Base-by-base conservation (phyloP, 2,888 invertebrate genomes). In the Tortricodes alternella region DNA sequence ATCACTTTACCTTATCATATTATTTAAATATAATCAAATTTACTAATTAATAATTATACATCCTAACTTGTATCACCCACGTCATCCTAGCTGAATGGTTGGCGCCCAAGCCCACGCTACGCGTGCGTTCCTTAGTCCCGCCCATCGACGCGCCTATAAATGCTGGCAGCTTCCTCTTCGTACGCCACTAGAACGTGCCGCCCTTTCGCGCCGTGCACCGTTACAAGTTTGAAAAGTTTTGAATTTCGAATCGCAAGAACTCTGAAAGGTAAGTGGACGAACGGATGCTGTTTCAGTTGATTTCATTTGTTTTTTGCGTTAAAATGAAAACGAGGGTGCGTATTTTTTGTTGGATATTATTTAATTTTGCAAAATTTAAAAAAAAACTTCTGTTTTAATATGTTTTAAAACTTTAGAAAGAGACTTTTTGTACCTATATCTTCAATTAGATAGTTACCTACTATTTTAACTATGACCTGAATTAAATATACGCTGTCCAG, bases 61-160 rank as follows among this genome's bases (percentile, higher is more conserved):
- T n/a, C n/a, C n/a, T n/a, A n/a, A 8, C 19, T 15, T 51, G n/a
- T 11, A 51, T 32, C 39, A 13, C 52, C 46, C 27, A 49, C 41
- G 23, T 41, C 32, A 9, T 16, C n/a, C 35, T 41, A 39, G 21
- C 37, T 37, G 46, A 16, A 24, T 13, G 37, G 53, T 7, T n/a
- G 15, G 21, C 9, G 29, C 29, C 3, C 2, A 39, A 29, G 50
- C 62, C 61, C 53, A 63, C 66, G 66, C 64, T 35, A n/a, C n/a
- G n/a, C n/a, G n/a, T n/a, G n/a, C n/a, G n/a, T n/a, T 52, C 64
- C 64, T 59, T 60, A 34, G 62, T 64, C 43, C 59, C 63, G 59
- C 65, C 63, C 49, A 41, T 53, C 23, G 18, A 49, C 53, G 24
- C 41, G 34, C 35, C 59, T 66, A 65, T 66, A 66, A 66, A 66